A percentile compares a stretch with the other conserved stretches of the same genome.
These are phyloP conservation scores for Callospermophilus lateralis DNA, from an alignment of 2,113 vertebrate species.

Conservation along the genomic window DNA sequence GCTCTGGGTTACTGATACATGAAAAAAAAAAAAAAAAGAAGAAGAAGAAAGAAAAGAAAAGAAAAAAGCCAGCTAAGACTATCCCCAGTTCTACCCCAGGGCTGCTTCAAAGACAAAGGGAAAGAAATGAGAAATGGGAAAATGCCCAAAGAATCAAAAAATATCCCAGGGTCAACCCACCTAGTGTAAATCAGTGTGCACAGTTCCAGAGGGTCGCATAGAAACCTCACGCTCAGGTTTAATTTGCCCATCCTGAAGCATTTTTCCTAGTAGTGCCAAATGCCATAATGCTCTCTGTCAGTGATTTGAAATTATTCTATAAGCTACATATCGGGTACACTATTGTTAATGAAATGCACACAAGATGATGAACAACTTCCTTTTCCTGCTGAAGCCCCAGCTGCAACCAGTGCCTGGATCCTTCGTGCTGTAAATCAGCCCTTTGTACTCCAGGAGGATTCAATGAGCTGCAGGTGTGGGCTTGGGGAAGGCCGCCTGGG, in stretches of 20 bases:
- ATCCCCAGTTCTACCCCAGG: neutral
- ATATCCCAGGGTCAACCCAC: conserved; percentile 82
- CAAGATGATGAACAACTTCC: conserved; percentile 99
- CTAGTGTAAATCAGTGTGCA: conserved; percentile 83
- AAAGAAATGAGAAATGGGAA: conserved; percentile 81
- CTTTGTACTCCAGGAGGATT: conserved; percentile 98
- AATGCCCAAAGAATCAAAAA: conserved; percentile 80
- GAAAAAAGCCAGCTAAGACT: neutral
- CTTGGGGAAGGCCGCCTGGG: conserved; percentile 90
- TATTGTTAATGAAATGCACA: conserved; percentile 95
- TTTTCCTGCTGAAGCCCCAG: conserved; percentile 96
- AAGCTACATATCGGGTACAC: conserved; percentile 90
- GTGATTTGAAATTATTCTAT: conserved; percentile 91
- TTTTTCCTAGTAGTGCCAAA: conserved; percentile 89
- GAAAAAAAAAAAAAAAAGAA: neutral
- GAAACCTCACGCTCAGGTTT: conserved; percentile 88
- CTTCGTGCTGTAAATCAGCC: conserved; percentile 95
- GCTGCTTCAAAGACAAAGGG: conserved; percentile 76
- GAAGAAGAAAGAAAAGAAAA: too few species aligned
- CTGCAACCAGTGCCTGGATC: conserved; percentile 93
- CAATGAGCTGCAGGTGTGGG: conserved; percentile 98
- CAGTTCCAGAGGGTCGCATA: conserved; percentile 78
- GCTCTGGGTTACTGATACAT: neutral
- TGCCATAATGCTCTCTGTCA: conserved; percentile 92
- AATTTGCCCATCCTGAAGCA: conserved; percentile 90